A percentile compares a stretch with the other conserved stretches of the same genome.
phyloP scores from a whole-genome alignment of 1,140 invertebrate species.

The Battus philenor region DNA sequence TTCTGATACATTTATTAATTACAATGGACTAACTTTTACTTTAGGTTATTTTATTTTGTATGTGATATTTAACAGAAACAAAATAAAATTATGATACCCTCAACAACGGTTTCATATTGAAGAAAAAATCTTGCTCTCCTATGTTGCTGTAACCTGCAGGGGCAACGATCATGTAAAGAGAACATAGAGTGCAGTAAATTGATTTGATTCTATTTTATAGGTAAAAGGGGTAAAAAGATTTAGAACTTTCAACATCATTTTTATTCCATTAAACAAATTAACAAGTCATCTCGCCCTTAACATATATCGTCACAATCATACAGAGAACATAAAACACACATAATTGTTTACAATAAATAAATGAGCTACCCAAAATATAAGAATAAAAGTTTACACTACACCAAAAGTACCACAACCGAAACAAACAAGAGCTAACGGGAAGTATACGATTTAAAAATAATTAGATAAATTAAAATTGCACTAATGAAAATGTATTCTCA shows the following conservation, averaged over 20 bases:
- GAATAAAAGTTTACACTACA: constrained; percentile 25
- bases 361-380: constrained; percentile 25
- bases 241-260: constrained; percentile 61
- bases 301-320: constrained; percentile 35
- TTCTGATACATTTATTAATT: too few species aligned
- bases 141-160: too few species aligned
- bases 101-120: too few species aligned
- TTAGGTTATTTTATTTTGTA: too few species aligned
- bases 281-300: constrained; percentile 49
- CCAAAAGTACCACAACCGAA: constrained; percentile 37
- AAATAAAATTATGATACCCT: too few species aligned
- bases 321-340: constrained; percentile 28
- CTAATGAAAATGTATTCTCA: constrained; percentile 41
- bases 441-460: constrained; percentile 19
- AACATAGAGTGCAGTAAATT: too few species aligned
- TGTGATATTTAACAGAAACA: too few species aligned
- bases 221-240: too few species aligned
- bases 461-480: constrained; percentile 57
- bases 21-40: too few species aligned
- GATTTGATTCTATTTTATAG: too few species aligned
- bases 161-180: too few species aligned
- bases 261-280: constrained; percentile 68
- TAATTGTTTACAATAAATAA: constrained; percentile 32
- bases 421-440: constrained; percentile 22
- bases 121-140: too few species aligned